Conservation (phyloP, 2,888 invertebrate species). For the Tenthredo amoena region DNA sequence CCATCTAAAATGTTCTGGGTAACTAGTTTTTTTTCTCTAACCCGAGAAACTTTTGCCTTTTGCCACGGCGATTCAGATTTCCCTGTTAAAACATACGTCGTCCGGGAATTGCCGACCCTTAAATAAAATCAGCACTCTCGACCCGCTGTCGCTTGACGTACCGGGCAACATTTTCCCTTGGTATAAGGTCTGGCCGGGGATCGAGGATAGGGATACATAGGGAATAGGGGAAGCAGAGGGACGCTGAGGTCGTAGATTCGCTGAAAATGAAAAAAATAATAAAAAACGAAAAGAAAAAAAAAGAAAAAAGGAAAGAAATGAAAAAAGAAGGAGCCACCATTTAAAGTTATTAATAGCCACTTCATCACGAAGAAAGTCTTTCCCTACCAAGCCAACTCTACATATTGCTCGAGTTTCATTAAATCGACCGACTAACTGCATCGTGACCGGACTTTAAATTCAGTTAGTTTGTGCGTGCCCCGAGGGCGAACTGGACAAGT, state of each 20-base stretch:
- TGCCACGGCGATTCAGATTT: slow-evolving; percentile 30
- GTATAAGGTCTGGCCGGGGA: slow-evolving; percentile 24
- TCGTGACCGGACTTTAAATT: slow-evolving; percentile 68
- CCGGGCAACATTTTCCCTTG: slow-evolving; percentile 47
- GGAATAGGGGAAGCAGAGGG: slow-evolving; percentile 17
- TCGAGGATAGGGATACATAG: slow-evolving; percentile 18
- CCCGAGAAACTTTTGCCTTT: not conserved
- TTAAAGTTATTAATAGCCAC: slow-evolving; percentile 67
- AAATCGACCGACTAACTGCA: slow-evolving; percentile 69
- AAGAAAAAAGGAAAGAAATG: not conserved
- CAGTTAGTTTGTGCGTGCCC: slow-evolving; percentile 37
- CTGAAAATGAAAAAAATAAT: not conserved
- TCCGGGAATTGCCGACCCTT: slow-evolving; percentile 46
- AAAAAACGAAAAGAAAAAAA: not conserved
- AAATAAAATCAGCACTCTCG: slow-evolving; percentile 52
- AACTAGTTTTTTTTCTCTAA: not conserved
- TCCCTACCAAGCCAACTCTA: slow-evolving; percentile 46
- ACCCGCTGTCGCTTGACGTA: slow-evolving; percentile 52
- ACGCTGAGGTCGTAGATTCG: slow-evolving; percentile 4
- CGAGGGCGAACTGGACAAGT: slow-evolving; percentile 27
- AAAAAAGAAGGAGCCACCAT: slow-evolving; percentile 62
- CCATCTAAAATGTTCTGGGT: slow-evolving; percentile 7
- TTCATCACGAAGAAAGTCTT: slow-evolving; percentile 64
- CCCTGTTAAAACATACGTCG: slow-evolving; percentile 48
- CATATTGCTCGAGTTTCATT: slow-evolving; percentile 67